phyloP scores from a whole-genome alignment of 2,888 invertebrate genomes.

The Habroteleia sp. region DNA sequence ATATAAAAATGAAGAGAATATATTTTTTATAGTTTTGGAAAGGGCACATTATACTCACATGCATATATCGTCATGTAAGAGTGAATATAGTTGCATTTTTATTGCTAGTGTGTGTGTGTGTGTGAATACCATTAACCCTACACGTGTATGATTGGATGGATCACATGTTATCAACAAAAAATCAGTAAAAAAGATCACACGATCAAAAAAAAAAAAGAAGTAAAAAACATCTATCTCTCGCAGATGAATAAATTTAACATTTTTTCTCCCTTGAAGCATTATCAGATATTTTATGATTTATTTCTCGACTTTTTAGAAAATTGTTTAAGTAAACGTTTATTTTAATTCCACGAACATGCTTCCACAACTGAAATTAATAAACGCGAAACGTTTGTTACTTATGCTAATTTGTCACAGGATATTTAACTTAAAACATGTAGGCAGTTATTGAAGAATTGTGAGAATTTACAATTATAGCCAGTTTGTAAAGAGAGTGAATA shows the following conservation, averaged over 20 bases:
- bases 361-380: constrained; percentile 14
- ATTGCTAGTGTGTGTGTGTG: too few relatives aligned
- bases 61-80: too few relatives aligned
- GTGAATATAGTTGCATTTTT: too few relatives aligned
- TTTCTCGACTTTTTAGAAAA: not conserved
- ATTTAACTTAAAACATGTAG: constrained; percentile 21
- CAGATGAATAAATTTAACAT: too few relatives aligned
- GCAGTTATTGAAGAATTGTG: constrained; percentile 33
- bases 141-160: constrained; percentile 8
- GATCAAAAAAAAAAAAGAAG: too few relatives aligned
- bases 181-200: not conserved
- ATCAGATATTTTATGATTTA: too few relatives aligned
- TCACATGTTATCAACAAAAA: constrained; percentile 11
- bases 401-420: constrained; percentile 12
- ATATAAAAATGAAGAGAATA: too few relatives aligned
- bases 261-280: too few relatives aligned
- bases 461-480: constrained; percentile 35
- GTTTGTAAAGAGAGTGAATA: constrained; percentile 20
- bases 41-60: too few relatives aligned
- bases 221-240: too few relatives aligned
- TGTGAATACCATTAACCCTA: constrained; percentile 29
- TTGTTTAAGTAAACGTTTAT: constrained; percentile 3
- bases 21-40: too few relatives aligned
- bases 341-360: constrained; percentile 3
- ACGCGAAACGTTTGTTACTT: constrained; percentile 15